phyloP scores from a whole-genome alignment of 1,140 invertebrate genomes.

The Pissodes strobi region DNA sequence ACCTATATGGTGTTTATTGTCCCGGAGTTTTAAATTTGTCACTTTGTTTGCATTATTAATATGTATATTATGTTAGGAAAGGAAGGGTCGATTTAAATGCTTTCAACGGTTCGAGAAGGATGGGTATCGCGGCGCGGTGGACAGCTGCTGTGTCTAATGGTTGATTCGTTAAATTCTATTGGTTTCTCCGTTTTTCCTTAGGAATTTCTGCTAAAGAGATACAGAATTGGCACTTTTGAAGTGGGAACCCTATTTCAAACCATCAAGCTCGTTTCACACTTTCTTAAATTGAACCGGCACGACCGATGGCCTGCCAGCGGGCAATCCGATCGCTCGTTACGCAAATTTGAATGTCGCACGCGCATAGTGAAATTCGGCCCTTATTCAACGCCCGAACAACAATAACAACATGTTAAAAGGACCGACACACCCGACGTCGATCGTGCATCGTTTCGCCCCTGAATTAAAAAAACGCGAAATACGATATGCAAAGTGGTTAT shows the following conservation, averaged over 20 bases:
- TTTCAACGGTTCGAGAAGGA: too few species aligned
- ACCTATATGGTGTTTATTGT: constrained; percentile 20
- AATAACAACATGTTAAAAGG: constrained; percentile 1
- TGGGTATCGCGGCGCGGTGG: too few species aligned
- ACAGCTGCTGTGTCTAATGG: too few species aligned
- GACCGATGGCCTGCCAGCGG: neutral
- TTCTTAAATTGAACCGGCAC: too few species aligned
- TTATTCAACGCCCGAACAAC: neutral
- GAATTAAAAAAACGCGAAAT: neutral
- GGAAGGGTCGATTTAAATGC: constrained; percentile 6
- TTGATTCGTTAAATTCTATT: too few species aligned
- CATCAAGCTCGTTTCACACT: too few species aligned
- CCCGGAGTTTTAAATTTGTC: constrained; percentile 16
- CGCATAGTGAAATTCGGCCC: neutral
- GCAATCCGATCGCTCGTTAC: constrained; percentile 3
- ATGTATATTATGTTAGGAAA: constrained; percentile 15
- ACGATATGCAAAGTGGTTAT: neutral
- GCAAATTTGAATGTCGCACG: neutral
- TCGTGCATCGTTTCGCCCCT: neutral
- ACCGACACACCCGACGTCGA: neutral
- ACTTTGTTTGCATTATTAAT: constrained; percentile 27
- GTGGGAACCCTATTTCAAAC: too few species aligned
- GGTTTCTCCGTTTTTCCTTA: too few species aligned
- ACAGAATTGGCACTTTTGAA: too few species aligned
- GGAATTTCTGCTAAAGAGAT: too few species aligned